Conservation (phyloP, 2,888 invertebrate genomes). For the Scrobipalpa costella region DNA sequence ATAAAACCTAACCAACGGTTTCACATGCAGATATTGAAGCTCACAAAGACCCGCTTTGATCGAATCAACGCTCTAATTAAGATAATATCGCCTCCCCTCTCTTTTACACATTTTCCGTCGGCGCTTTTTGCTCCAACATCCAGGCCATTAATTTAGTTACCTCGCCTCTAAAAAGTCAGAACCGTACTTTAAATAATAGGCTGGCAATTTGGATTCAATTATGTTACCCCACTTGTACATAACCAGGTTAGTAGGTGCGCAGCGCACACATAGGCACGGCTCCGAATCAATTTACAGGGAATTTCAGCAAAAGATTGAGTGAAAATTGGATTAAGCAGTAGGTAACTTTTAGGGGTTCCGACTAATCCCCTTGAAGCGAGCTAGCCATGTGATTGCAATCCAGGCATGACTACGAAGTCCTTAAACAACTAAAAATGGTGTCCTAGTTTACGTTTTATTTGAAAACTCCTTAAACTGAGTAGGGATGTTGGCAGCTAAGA, state of each 20-base stretch:
- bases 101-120: background rate
- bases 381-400: background rate
- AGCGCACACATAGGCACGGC: conserved; percentile 13
- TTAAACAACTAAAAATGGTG: background rate
- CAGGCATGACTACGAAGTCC: background rate
- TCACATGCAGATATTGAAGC: background rate
- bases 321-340: conserved; percentile 61
- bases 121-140: conserved; percentile 16
- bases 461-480: no score
- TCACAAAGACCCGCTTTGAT: conserved; percentile 12
- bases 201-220: conserved; percentile 26
- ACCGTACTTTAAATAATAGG: conserved; percentile 25
- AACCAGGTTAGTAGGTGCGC: conserved; percentile 20
- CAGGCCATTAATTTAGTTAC: conserved; percentile 24
- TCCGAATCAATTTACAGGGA: conserved; percentile 35
- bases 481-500: no score
- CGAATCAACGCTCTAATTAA: conserved; percentile 22
- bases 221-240: conserved; percentile 24
- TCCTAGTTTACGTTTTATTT: no score
- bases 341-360: conserved; percentile 58
- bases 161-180: conserved; percentile 26
- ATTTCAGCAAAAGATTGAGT: conserved; percentile 42
- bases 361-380: conserved; percentile 45
- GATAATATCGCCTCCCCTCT: conserved; percentile 20
- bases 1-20: conserved; percentile 2